Conservation (phyloP, 2,888 invertebrate species). For the Falcaria lacertinaria region DNA sequence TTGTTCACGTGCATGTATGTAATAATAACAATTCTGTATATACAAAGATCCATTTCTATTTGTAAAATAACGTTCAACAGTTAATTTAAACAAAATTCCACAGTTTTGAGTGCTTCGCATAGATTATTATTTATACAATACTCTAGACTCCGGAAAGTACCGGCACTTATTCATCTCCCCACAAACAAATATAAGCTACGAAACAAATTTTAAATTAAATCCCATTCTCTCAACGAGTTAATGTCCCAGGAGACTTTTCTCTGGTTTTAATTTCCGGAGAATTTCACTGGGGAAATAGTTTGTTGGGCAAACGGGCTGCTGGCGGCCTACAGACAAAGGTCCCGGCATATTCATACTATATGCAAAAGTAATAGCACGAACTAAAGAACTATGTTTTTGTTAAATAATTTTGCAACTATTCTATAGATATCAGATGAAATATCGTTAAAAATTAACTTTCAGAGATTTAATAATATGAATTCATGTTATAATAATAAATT, state of each 20-base stretch:
- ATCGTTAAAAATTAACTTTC: too few relatives aligned
- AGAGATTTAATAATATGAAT: too few relatives aligned
- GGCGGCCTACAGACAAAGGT: not conserved
- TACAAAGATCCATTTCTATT: too few relatives aligned
- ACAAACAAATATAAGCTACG: conserved; percentile 50
- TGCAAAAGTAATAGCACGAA: too few relatives aligned
- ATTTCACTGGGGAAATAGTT: conserved; percentile 71
- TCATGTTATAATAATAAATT: too few relatives aligned
- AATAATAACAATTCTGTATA: too few relatives aligned
- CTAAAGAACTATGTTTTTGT: too few relatives aligned
- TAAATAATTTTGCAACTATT: too few relatives aligned
- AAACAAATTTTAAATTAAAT: conserved; percentile 66
- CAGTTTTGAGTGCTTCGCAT: not conserved
- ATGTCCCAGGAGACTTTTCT: conserved; percentile 68
- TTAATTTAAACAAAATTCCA: not conserved
- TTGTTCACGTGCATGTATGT: too few relatives aligned
- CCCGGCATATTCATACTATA: too few relatives aligned
- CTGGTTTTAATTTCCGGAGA: conserved; percentile 73
- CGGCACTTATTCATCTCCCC: conserved; percentile 32
- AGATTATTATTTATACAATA: conserved; percentile 1
- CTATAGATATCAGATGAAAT: too few relatives aligned
- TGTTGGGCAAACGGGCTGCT: conserved; percentile 39
- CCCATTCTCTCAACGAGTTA: conserved; percentile 60
- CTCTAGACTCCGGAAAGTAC: conserved; percentile 12
- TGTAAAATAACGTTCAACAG: too few relatives aligned